phyloP scores from a whole-genome alignment of 2,888 invertebrate species.

The Orthosia cruda region DNA sequence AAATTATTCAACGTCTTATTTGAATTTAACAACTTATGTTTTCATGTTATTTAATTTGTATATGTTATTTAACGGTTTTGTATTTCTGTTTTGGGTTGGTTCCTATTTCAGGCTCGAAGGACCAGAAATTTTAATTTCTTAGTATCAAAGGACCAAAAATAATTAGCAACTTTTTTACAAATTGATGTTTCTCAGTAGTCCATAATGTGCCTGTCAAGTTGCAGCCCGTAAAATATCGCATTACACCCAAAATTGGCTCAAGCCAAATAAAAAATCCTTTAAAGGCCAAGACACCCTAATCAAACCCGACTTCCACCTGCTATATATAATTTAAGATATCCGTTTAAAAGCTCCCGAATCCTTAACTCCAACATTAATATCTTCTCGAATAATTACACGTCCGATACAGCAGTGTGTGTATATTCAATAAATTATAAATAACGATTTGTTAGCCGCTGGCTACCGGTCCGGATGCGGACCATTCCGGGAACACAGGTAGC shows the following conservation, averaged over 20 bases:
- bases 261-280: not conserved
- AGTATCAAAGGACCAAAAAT: not conserved
- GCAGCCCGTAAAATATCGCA: slow-evolving; percentile 11
- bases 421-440: slow-evolving; percentile 63
- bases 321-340: slow-evolving; percentile 56
- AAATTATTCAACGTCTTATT: slow-evolving; percentile 54
- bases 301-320: slow-evolving; percentile 13
- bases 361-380: slow-evolving; percentile 47
- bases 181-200: not conserved
- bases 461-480: slow-evolving; percentile 77
- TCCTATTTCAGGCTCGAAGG: slow-evolving; percentile 5
- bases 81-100: not conserved
- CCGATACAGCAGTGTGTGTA: slow-evolving; percentile 46
- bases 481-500: slow-evolving; percentile 88
- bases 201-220: slow-evolving; percentile 21
- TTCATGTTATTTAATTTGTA: slow-evolving; percentile 30
- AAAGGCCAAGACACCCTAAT: slow-evolving; percentile 24
- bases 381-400: slow-evolving; percentile 54
- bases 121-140: not conserved
- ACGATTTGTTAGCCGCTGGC: slow-evolving; percentile 69
- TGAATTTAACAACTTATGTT: slow-evolving; percentile 28
- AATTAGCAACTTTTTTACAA: not conserved
- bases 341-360: slow-evolving; percentile 55
- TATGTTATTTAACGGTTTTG: slow-evolving; percentile 13
- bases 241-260: not conserved